Conservation (phyloP, 2,113 vertebrate species). For the Arizona elegans region DNA sequence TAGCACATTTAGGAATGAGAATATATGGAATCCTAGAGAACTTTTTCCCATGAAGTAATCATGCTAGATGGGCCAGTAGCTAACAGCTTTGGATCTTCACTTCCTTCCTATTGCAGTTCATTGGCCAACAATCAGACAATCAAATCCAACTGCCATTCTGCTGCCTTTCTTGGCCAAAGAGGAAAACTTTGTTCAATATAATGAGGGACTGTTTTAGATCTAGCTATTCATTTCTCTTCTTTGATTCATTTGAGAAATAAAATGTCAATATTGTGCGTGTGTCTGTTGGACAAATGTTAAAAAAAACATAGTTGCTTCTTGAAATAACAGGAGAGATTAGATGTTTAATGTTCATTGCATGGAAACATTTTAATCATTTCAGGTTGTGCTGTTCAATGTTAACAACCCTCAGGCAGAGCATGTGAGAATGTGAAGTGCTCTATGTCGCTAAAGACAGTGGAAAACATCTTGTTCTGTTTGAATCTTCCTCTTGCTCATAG, state of each 20-base stretch:
- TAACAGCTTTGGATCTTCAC: not conserved
- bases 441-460: slow-evolving; percentile 36
- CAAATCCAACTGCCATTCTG: not conserved
- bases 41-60: not conserved
- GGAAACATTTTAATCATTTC: slow-evolving; percentile 47
- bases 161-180: not conserved
- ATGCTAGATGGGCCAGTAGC: not conserved
- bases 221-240: not conserved
- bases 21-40: not conserved
- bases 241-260: not conserved
- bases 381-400: slow-evolving; percentile 29
- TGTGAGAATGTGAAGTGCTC: slow-evolving; percentile 37
- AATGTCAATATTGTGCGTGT: not conserved
- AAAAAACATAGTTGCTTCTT: slow-evolving; percentile 28
- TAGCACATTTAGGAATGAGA: not conserved
- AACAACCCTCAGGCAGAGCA: slow-evolving; percentile 41
- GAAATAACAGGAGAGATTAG: slow-evolving; percentile 12
- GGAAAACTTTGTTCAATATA: not conserved
- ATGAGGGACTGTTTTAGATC: not conserved
- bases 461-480: slow-evolving; percentile 43
- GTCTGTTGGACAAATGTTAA: not conserved
- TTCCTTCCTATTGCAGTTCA: not conserved
- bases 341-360: slow-evolving; percentile 33
- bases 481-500: slow-evolving; percentile 21
- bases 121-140: not conserved